Evolutionary conservation across 2,113 vertebrate genomes (phyloP), one percentile per base, ranked within the genome.

Genomic region (Ivindomyrus marchei): DNA sequence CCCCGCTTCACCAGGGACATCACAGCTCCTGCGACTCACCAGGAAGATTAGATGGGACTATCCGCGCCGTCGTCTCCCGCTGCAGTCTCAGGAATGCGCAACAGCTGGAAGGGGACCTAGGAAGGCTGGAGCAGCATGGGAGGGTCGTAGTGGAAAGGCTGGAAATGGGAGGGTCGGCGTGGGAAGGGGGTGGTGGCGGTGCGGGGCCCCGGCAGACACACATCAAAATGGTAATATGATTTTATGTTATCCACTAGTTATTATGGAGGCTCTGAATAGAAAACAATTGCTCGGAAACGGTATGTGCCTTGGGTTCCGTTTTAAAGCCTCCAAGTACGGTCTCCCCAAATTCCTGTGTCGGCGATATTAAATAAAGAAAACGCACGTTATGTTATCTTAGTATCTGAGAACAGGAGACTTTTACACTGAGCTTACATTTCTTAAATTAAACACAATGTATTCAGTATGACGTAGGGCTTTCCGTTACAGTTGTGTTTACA

Each of bases 11-110:
- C 85, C 27, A 27, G 36, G 39, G 80, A 47, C 83, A 90, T 83
- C 77, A 83, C 74, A 52, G 49, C 89, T 42, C 46, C n/a, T 27
- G 45, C 88, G 27, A 13, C 42, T 39, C 4, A 27, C 11, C 58
- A 21, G 88, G n/a, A 27, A 49, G 47, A 2, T 49, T n/a, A 6
- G 87, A 53, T 36, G 19, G 24, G 10, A n/a, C 74, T 45, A 47
- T n/a, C 74, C 4, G 77, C 39, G 77, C 89, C 36, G 47, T 74
- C 39, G 77, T n/a, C 49, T 85, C 36, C 36, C 47, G 62, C 47
- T 36, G 19, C 52, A 84, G 74, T 53, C n/a, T 66, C 56, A 47
- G 89, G 89, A 90, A 90, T 86, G 89, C 84, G 84, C 89, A 90
- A 66, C 89, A 90, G 89, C 89, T 90, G 89, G 89, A 90, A 39